Evolutionary conservation across 1,140 invertebrate genomes (phyloP), one percentile per base, ranked within the genome.

Genomic region (Caenorhabditis brenneri): DNA sequence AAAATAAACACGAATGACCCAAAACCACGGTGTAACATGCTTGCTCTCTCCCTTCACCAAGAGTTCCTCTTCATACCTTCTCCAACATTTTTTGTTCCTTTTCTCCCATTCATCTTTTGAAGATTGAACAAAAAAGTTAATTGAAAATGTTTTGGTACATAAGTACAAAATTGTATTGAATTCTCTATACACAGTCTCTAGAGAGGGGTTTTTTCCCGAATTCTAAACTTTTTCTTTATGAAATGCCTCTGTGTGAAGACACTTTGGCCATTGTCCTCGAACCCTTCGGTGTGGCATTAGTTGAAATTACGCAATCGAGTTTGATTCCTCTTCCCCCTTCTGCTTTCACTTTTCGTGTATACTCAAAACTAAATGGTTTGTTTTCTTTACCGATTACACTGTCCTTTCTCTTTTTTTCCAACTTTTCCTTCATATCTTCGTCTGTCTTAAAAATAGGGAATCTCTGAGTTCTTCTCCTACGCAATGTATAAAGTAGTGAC

Each of bases 341-440:
- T 42, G 65, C 36, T 74, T 74, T 74, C 65, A 74, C 65, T 74
- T 74, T 74, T 74, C 65, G 33, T 74, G 65, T 74, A 42, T 74
- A 74, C 65, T 74, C 36, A 74, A 74, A 74, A 74, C 65, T 74
- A 74, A 74, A 74, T 74, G 36, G 65, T 42, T 74, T 74, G 65
- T 74, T 74, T 74, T 74, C 65, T 74, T 74, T 74, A 74, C 65
- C 65, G 65, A 74, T 74, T 74, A 74, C 65, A 74, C 65, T 42
- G 65, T 74, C 65, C 65, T 74, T 74, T 74, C 65, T 74, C 58
- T 33, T 65, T 15, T 33, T 33, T 33, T 65, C 31, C 58, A 33
- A 33, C 29, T 33, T 55, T 29, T 55, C 53, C 10, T 15, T 27
- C 22, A 27, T 27, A 10, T 55, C 10, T 55, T n/a, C n/a, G 9